Evolutionary conservation across 53 echinoderm and acorn worm species (phyloP).

Genomic region (Pentamera pediparva): DNA sequence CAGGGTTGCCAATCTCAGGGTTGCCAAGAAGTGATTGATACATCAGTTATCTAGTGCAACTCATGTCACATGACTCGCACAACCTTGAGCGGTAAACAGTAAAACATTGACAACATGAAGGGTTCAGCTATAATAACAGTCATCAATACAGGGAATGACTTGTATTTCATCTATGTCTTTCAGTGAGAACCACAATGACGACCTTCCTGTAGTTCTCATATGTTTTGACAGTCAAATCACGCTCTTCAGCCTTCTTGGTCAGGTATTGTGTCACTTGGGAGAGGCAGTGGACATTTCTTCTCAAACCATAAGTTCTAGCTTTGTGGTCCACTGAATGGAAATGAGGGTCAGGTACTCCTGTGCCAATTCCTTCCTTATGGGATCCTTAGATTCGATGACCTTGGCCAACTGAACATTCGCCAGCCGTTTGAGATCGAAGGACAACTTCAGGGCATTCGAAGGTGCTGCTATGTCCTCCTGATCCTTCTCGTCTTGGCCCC

Average conservation of each 20-base stretch:
- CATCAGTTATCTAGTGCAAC: no score
- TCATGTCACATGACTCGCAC: no score
- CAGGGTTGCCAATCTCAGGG: no score
- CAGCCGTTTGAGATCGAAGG: slow-evolving; percentile 39
- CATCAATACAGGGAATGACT: no score
- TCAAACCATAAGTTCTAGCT: slow-evolving; percentile 43
- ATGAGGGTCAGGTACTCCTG: slow-evolving; percentile 45
- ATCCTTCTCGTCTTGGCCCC: slow-evolving; percentile 35
- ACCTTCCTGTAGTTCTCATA: slow-evolving; percentile 40
- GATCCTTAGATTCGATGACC: slow-evolving; percentile 29
- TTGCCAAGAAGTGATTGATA: no score
- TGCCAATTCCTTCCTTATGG: slow-evolving; percentile 14
- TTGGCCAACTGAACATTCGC: slow-evolving; percentile 45
- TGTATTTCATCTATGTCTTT: no score
- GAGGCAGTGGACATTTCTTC: slow-evolving; percentile 41
- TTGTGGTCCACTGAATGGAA: slow-evolving; percentile 50
- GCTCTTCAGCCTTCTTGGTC: slow-evolving; percentile 19
- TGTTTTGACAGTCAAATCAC: slow-evolving; percentile 31
- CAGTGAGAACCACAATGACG: slow-evolving; percentile 30
- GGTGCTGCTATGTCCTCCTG: slow-evolving; percentile 40
- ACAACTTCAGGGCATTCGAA: slow-evolving; percentile 50
- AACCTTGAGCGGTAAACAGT: no score
- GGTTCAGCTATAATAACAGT: no score
- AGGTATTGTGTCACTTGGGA: slow-evolving; percentile 48
- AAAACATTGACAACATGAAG: no score